phyloP scores from a whole-genome alignment of 2,113 vertebrate species.

The Pontoporia blainvillei region DNA sequence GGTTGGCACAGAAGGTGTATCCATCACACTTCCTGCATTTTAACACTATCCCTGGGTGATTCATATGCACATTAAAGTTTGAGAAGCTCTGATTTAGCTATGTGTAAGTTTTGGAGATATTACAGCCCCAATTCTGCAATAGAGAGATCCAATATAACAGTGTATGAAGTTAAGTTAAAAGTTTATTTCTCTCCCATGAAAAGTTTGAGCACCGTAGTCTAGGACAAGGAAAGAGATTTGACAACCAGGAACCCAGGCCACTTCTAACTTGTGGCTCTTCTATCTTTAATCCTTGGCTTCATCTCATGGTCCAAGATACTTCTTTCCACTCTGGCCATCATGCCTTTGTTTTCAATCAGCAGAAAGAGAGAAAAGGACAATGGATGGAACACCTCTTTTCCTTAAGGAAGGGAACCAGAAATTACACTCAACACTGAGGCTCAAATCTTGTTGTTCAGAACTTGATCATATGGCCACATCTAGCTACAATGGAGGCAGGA shows the following conservation, averaged over 20 bases:
- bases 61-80: not conserved
- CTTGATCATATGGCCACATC: not conserved
- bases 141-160: not conserved
- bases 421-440: not conserved
- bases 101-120: not conserved
- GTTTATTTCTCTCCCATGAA: not conserved
- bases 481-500: not conserved
- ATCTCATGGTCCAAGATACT: not conserved
- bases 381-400: not conserved
- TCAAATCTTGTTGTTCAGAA: not conserved
- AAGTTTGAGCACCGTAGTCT: not conserved
- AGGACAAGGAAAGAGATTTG: not conserved
- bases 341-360: not conserved
- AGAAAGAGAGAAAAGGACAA: not conserved
- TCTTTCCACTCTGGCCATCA: not conserved
- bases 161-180: not conserved
- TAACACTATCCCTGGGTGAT: not conserved
- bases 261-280: not conserved
- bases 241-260: not conserved
- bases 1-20: not conserved
- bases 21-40: not conserved
- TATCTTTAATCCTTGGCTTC: not conserved
- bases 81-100: not conserved
- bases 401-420: not conserved
- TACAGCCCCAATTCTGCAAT: not conserved